phyloP scores from a whole-genome alignment of 2,113 vertebrate genomes.

The Ia io region DNA sequence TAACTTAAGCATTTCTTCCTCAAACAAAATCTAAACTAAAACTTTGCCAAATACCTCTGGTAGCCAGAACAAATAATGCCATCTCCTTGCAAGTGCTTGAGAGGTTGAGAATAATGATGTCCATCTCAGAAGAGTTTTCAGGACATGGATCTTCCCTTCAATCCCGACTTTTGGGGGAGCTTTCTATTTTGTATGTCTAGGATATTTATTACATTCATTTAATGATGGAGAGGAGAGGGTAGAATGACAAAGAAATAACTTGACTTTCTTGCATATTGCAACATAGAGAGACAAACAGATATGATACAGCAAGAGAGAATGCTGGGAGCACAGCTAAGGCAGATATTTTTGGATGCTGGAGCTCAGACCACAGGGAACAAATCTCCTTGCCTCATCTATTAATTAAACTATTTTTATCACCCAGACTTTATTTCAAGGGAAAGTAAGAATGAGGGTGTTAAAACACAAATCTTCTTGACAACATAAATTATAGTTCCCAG shows the following conservation, averaged over 20 bases:
- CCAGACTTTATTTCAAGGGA: slow-evolving; percentile 33
- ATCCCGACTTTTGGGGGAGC: not conserved
- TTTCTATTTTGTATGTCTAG: not conserved
- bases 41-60: slow-evolving; percentile 31
- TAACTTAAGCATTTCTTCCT: slow-evolving; percentile 59
- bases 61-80: not conserved
- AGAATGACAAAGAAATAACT: not conserved
- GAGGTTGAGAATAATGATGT: not conserved
- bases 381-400: not conserved
- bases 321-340: not conserved
- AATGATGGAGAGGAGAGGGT: not conserved
- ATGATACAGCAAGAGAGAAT: not conserved
- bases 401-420: slow-evolving; percentile 22
- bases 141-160: not conserved
- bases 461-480: slow-evolving; percentile 34
- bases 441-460: slow-evolving; percentile 15
- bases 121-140: not conserved
- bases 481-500: slow-evolving; percentile 44
- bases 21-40: slow-evolving; percentile 61
- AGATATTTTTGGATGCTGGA: not conserved
- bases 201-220: slow-evolving; percentile 22
- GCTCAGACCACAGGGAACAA: not conserved
- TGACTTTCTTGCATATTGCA: not conserved
- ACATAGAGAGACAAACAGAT: not conserved
- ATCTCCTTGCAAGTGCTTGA: not conserved